These are phyloP conservation scores for Tuta absoluta DNA, from an alignment of 2,888 invertebrate species.

Conservation along the genomic window DNA sequence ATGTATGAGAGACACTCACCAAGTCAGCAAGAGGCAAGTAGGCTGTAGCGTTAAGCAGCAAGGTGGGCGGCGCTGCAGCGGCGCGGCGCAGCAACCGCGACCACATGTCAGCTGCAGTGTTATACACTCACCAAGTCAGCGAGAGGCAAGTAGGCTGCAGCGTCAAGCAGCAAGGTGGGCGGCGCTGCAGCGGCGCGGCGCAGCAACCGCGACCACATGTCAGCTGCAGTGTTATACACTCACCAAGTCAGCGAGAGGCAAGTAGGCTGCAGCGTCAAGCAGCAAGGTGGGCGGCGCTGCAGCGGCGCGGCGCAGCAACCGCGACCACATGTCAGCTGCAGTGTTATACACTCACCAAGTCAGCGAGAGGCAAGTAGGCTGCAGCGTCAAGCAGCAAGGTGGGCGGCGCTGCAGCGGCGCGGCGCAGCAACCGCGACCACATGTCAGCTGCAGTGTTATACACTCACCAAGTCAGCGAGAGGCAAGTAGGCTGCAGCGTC, in stretches of 20 bases:
- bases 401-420: constrained; percentile 49
- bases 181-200: constrained; percentile 46
- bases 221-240: constrained; percentile 43
- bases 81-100: constrained; percentile 43
- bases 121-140: constrained; percentile 35
- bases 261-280: constrained; percentile 59
- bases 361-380: constrained; percentile 58
- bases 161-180: constrained; percentile 59
- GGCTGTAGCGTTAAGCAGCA: constrained; percentile 61
- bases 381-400: constrained; percentile 61
- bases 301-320: constrained; percentile 44
- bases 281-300: constrained; percentile 54
- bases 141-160: constrained; percentile 59
- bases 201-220: constrained; percentile 49
- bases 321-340: constrained; percentile 50
- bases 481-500: constrained; percentile 64
- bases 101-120: constrained; percentile 48
- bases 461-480: no score
- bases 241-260: constrained; percentile 59
- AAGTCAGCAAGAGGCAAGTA: constrained; percentile 59
- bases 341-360: no score
- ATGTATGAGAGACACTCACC: no score
- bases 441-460: constrained; percentile 44
- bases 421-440: constrained; percentile 48
- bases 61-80: constrained; percentile 49